A percentile compares a stretch with the other conserved stretches of the same genome.
These are phyloP conservation scores for Epirrhoe alternata DNA, from an alignment of 2,888 invertebrate genomes.

Conservation along the genomic window DNA sequence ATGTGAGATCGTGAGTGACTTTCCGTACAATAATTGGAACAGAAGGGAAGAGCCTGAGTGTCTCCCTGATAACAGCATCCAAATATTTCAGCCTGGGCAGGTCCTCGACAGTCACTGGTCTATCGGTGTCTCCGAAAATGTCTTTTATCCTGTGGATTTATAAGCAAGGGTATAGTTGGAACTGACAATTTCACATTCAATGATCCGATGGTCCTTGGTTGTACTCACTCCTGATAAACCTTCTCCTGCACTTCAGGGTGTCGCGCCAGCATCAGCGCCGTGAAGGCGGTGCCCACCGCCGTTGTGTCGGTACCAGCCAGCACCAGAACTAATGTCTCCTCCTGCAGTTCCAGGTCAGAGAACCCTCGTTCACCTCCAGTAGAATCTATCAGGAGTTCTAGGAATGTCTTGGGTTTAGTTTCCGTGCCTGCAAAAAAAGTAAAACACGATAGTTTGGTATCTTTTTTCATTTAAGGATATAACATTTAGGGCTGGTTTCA, in stretches of 20 bases:
- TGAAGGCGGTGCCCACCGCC: constrained; percentile 54
- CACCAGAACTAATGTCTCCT: constrained; percentile 57
- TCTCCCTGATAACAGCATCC: constrained; percentile 57
- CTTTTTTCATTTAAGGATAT: background rate
- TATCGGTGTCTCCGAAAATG: constrained; percentile 50
- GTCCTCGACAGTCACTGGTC: constrained; percentile 44
- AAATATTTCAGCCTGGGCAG: constrained; percentile 50
- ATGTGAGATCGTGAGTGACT: constrained; percentile 43
- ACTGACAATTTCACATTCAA: background rate
- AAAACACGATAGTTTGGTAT: background rate
- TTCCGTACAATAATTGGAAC: constrained; percentile 51
- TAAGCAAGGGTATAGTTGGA: background rate
- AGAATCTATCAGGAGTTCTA: constrained; percentile 56
- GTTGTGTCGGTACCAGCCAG: constrained; percentile 65
- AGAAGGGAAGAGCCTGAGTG: constrained; percentile 54
- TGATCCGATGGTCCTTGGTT: background rate
- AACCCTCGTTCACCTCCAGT: constrained; percentile 46
- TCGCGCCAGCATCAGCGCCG: constrained; percentile 52
- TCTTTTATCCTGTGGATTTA: constrained; percentile 45
- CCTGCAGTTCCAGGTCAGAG: constrained; percentile 52
- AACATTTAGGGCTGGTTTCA: no score
- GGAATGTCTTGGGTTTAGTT: constrained; percentile 47
- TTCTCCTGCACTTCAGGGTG: constrained; percentile 59
- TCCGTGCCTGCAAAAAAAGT: constrained; percentile 35
- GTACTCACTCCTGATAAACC: constrained; percentile 57